These are phyloP conservation scores for Thymelicus acteon DNA, from an alignment of 2,888 invertebrate genomes.

Conservation along the genomic window DNA sequence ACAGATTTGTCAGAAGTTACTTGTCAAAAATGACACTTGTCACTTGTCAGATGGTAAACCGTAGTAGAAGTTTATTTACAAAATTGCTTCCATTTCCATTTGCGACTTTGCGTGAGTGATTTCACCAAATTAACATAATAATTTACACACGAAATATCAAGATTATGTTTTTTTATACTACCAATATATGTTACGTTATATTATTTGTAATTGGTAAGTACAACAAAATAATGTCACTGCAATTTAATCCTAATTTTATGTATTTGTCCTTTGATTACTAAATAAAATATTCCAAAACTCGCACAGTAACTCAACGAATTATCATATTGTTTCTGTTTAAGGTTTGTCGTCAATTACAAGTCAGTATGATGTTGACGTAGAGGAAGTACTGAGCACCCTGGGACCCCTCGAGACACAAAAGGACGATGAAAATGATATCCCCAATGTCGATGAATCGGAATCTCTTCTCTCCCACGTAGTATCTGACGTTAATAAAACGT, in stretches of 20 bases:
- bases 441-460: conserved; percentile 77
- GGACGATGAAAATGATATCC: conserved; percentile 61
- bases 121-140: neutral
- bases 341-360: conserved; percentile 53
- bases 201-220: conserved; percentile 5
- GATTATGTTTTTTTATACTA: conserved; percentile 2
- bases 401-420: conserved; percentile 44
- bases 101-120: too few relatives aligned
- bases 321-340: conserved; percentile 44
- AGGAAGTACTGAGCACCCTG: conserved; percentile 23
- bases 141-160: neutral
- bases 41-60: neutral
- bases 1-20: too few relatives aligned
- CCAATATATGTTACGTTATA: neutral
- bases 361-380: conserved; percentile 26
- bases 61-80: neutral
- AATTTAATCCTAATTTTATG: too few relatives aligned
- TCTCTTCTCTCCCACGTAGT: conserved; percentile 76
- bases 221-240: too few relatives aligned
- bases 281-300: too few relatives aligned
- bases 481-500: conserved; percentile 76
- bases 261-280: too few relatives aligned
- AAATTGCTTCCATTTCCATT: neutral
- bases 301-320: neutral
- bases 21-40: neutral